Conservation (phyloP, 2,888 invertebrate species). For the Galerucella pusilla region DNA sequence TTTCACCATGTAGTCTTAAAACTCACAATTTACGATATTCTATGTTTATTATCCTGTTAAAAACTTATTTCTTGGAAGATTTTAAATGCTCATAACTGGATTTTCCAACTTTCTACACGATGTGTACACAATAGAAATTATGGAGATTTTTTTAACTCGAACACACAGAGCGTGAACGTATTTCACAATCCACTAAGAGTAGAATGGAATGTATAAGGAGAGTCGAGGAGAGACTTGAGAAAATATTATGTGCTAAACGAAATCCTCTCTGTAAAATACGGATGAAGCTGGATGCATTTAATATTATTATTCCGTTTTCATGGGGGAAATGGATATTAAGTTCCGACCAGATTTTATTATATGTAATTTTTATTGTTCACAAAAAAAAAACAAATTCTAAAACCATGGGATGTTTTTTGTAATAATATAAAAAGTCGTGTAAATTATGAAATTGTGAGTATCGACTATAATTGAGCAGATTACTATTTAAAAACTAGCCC, state of each 20-base stretch:
- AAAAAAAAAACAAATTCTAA: too few relatives aligned
- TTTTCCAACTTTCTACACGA: not conserved
- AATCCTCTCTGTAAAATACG: not conserved
- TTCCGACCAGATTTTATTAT: not conserved
- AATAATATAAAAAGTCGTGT: too few relatives aligned
- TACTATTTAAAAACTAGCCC: too few relatives aligned
- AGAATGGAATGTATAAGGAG: not conserved
- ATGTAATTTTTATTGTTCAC: not conserved
- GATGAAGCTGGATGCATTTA: not conserved
- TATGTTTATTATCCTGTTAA: too few relatives aligned
- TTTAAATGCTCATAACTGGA: not conserved
- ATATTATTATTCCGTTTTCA: not conserved
- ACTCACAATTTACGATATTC: too few relatives aligned
- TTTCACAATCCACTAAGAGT: not conserved
- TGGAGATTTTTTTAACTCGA: not conserved
- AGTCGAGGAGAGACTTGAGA: not conserved
- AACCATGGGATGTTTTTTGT: too few relatives aligned
- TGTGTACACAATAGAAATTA: not conserved
- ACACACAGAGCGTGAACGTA: not conserved
- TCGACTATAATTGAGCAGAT: too few relatives aligned
- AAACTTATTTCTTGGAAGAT: not conserved
- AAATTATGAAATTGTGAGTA: too few relatives aligned
- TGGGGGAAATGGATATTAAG: not conserved
- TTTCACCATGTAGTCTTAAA: too few relatives aligned
- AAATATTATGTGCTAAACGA: not conserved